These are phyloP conservation scores for Myotis pilosus DNA, from an alignment of 2,797 vertebrate genomes.

Conservation along the genomic window DNA sequence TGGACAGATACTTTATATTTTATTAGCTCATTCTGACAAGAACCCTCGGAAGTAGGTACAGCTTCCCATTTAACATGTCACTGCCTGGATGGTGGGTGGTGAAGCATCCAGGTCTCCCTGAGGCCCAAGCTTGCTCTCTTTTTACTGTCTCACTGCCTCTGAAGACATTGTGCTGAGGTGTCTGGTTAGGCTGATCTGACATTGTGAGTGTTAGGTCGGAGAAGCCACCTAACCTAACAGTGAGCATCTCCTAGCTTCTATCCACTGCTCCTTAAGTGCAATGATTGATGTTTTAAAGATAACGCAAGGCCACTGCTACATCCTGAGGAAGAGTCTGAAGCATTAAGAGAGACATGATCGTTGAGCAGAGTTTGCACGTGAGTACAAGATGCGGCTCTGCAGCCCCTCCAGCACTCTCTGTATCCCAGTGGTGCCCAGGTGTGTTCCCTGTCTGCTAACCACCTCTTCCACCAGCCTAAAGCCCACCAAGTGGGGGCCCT, in stretches of 20 bases:
- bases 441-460: not conserved
- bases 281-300: not conserved
- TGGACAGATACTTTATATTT: not conserved
- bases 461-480: not conserved
- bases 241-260: not conserved
- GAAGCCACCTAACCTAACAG: too few species aligned
- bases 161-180: not conserved
- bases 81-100: too few species aligned
- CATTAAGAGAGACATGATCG: not conserved
- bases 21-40: not conserved
- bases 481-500: too few species aligned
- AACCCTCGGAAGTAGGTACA: not conserved
- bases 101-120: not conserved
- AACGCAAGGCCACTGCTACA: not conserved
- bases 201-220: too few species aligned
- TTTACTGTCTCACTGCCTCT: not conserved
- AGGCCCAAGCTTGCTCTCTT: not conserved
- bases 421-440: accelerated
- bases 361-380: not conserved
- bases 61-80: not conserved
- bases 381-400: not conserved
- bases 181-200: not conserved
- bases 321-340: not conserved
- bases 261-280: not conserved
- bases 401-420: too few species aligned